A percentile compares a stretch with the other conserved stretches of the same genome.
These are phyloP conservation scores for Mythimna impura DNA, from an alignment of 2,888 invertebrate species.

Conservation along the genomic window DNA sequence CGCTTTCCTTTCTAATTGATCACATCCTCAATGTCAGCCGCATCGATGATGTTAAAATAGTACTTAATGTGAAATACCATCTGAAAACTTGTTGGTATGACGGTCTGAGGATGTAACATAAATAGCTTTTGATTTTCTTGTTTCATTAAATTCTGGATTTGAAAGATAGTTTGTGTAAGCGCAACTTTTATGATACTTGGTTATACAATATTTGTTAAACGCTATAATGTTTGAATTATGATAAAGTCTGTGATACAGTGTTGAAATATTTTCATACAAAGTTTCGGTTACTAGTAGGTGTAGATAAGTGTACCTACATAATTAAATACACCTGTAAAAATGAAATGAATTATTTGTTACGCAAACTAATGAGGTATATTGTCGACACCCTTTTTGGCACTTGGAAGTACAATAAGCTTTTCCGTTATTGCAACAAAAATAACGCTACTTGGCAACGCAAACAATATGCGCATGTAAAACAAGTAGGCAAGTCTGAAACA, in stretches of 20 bases:
- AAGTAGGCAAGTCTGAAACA: conserved; percentile 23
- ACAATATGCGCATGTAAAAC: conserved; percentile 48
- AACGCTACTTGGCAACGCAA: conserved; percentile 54
- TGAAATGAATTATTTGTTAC: conserved; percentile 14
- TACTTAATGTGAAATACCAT: conserved; percentile 33
- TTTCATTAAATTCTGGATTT: conserved; percentile 44
- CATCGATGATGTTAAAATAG: conserved; percentile 42
- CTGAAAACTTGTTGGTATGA: conserved; percentile 36
- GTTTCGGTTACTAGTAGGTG: conserved; percentile 23
- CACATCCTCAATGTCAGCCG: conserved; percentile 55
- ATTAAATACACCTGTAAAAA: conserved; percentile 7
- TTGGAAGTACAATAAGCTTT: conserved; percentile 49
- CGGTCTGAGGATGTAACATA: conserved; percentile 26
- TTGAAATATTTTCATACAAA: conserved; percentile 17
- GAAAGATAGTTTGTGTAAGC: conserved; percentile 25
- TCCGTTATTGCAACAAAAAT: conserved; percentile 56
- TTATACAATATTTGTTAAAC: conserved; percentile 24
- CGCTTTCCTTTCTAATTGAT: conserved; percentile 72
- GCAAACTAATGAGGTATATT: conserved; percentile 31
- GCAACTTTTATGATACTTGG: conserved; percentile 23
- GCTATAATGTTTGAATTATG: conserved; percentile 36
- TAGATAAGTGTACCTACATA: background rate
- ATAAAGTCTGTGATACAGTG: conserved; percentile 29
- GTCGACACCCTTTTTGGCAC: conserved; percentile 50
- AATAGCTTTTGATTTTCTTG: conserved; percentile 46